Base-by-base conservation (phyloP, 2,113 vertebrate genomes). In the Festucalex cinctus region DNA sequence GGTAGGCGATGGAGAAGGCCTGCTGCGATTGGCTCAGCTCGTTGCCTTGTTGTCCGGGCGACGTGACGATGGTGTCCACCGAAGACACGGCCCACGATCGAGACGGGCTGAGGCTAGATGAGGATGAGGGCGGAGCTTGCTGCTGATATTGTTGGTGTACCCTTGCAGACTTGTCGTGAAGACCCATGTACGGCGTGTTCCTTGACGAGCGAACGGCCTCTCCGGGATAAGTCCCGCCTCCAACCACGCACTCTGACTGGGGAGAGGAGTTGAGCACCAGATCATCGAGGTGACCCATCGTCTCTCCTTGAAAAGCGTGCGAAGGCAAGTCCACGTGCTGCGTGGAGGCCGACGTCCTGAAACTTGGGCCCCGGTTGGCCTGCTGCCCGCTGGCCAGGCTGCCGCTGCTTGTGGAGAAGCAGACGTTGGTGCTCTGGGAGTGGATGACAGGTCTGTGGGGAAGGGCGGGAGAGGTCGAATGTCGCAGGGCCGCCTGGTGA, bases 31-130 rank as follows among this genome's bases (percentile, higher is more conserved):
- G 95, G 67, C 93, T 83, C 8, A 82, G 82, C 51, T 76, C 78
- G 59, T 63, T 0, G 1, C 69, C 75, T 73, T 90, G 89, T 67
- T 92, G 95, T 76, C 93, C 92, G 2, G 95, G 94, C 57, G 96
- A 95, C 56, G 85, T 89, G 36, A 99, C 91, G 37, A 99, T 93
- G 0, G 94, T 96, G 87, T 99, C 97, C 86, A 99, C 94, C 0
- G 96, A 99, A 0, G 97, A 98, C 87, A 99, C 95, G 0, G 95
- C 94, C 97, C 97, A 99, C 86, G 97, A 94, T 73, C 95, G 91
- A 71, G 93, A 96, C 59, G 95, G 84, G 44, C 86, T 80, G 24
- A 90, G 81, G 54, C 81, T 86, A 36, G 89, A 86, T 0, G 86
- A 53, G 2, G 85, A 74, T 4, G 76, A 41, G 19, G 83, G 93